Evolutionary conservation across 2,888 invertebrate genomes (phyloP), one percentile per base, ranked within the genome.

Genomic region (Lordiphosa andalusiaca): DNA sequence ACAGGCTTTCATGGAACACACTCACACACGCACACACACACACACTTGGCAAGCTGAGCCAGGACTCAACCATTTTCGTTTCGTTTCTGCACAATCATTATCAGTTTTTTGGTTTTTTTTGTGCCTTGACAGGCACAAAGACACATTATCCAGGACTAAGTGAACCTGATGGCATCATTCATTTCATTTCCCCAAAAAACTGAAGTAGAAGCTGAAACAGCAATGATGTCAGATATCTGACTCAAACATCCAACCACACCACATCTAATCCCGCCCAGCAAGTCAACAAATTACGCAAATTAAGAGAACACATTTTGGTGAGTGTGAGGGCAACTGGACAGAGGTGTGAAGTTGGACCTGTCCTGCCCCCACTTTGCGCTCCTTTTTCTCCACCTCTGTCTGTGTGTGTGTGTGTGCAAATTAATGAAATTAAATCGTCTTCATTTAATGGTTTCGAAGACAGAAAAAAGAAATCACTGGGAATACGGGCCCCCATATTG

Each of bases 341-440:
- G 23, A 48, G 57, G 58, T 58, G 58, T 54, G 37, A 58, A 48
- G 23, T 30, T 41, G 9, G 19, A 21, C 35, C 16, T 19, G 0
- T 5, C 23, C 5, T 19, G 0, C 6, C 23, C 5, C n/a, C 16
- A 2, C 16, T 16, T 16, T 16, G 16, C 16, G 16, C 16, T 40
- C 33, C 9, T 7, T 7, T 3, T 5, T 44, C 33, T 2, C 33
- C 9, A 9, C 33, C 30, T 9, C 16, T 46, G 7, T 35, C 10
- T 23, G 50, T 46, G 46, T 39, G 54, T 42, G 42, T 50, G 57
- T 62, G 54, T 73, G 67, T 53, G 62, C 62, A 83, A 75, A 77
- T 77, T 77, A 77, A 77, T 77, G 80, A 76, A 77, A 77, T 77
- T 83, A 77, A 83, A 83, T 77, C 60, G 64, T 64, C 66, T 70